Evolutionary conservation across 2,888 invertebrate genomes (phyloP), one percentile per base, ranked within the genome.

Genomic region (Drosophila gaucha): DNA sequence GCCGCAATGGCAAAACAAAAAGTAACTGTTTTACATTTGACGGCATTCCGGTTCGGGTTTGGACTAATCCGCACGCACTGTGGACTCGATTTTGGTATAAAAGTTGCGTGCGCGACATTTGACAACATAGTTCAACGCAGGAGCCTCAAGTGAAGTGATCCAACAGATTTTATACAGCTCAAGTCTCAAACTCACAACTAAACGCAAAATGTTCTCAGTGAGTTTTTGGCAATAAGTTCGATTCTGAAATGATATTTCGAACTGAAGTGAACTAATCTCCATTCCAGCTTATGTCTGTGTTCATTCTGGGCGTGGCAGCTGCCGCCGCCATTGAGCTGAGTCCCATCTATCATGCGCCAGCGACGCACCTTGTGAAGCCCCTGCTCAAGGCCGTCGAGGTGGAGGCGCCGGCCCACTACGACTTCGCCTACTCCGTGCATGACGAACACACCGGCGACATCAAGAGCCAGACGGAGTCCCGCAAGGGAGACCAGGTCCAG

Each of bases 401-500:
- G 31, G 90, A 90, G 62, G 91, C 92, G 2, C 93, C 93, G 22
- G 92, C 93, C 12, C 91, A 92, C 39, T 93, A 93, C 72, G 92
- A 93, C 63, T 93, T 92, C 86, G 89, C 91, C 36, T 93, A 93
- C 73, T 90, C 92, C 14, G 93, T 93, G 22, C 91, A 90, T 60
- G 93, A 93, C 73, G 92, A 92, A 10, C 92, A 92, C 72, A 93
- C 93, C 73, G 93, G 93, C 14, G 93, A 93, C 79, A 88, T 92
- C 54, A 91, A 93, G 87, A 91, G 90, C 74, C 93, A 93, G 83
- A 91, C 92, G 36, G 93, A 93, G 89, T 90, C 92, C 2, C 92
- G 93, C 52, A 91, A 92, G 74, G 93, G 93, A 38, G 93, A 93
- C 74, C 90, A 91, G 63, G 93, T 93, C 16, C 92, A 93, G 51